Evolutionary conservation across 2,888 invertebrate genomes (phyloP), one percentile per base, ranked within the genome.

Genomic region (Mesorhabditis sp.): DNA sequence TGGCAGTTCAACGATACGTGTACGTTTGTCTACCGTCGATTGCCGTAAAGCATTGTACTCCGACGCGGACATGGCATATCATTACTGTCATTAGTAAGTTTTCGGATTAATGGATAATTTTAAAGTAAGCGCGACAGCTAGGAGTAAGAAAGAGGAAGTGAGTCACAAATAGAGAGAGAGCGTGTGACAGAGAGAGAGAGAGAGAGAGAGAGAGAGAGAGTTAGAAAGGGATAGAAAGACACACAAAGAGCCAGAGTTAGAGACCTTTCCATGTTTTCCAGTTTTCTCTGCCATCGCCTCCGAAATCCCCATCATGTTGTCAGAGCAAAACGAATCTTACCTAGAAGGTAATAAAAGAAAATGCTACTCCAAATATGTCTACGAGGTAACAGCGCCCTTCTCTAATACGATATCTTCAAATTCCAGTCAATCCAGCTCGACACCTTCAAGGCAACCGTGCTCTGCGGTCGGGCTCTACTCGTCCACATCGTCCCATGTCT

Each of bases 11-110:
- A 87, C 89, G 94, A 71, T 76, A 94, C 88, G 92, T 95, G 82
- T 95, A 93, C 88, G 93, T 95, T 3, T 95, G 94, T 85, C 93
- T 93, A 86, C 93, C 93, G 0, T 91, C 93, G 0, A 90, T 92
- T 73, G 94, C 94, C 0, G 89, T 92, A 72, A 91, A 91, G 71
- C 69, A 67, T 44, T 72, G 72, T 64, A 64, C 28, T 63, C 72
- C 72, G 6, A 43, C 62, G 61, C 66, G 65, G 43, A 72, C 72
- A 28, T 44, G n/a, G 43, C 63, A 64, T 15, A 67, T 72, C 15
- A 67, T 72, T 10, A n/a, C 66, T 13, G 62, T 15, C 13, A 69
- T 72, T 42, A 66, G 72, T 45, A 50, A 50, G n/a, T 50, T n/a
- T n/a, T 50, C 7, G n/a, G n/a, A n/a, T n/a, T 50, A 50, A 10